phyloP scores from a whole-genome alignment of 1,140 invertebrate genomes.

The Macrostomum lignano region DNA sequence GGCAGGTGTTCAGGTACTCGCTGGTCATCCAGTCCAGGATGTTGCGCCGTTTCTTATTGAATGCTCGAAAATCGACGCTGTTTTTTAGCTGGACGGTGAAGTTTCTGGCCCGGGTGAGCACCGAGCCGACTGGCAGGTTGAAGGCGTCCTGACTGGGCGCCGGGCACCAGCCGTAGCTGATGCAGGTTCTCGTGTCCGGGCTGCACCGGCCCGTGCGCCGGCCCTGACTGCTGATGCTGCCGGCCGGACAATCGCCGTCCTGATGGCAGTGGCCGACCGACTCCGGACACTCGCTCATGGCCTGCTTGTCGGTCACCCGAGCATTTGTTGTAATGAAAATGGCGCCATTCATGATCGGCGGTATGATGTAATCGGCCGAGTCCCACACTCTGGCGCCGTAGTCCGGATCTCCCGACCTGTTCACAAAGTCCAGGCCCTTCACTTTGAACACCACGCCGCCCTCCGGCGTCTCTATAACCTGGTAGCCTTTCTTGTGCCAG shows the following conservation, averaged over 20 bases:
- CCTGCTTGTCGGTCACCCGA: slow-evolving; percentile 5
- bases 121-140: not conserved
- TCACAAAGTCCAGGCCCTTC: slow-evolving; percentile 5
- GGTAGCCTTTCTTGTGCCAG: slow-evolving; percentile 8
- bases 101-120: slow-evolving; percentile 4
- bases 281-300: slow-evolving; percentile 6
- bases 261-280: slow-evolving; percentile 6
- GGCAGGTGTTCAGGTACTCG: slow-evolving; percentile 1
- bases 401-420: not conserved
- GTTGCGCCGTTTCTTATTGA: slow-evolving; percentile 7
- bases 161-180: slow-evolving; percentile 8
- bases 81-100: slow-evolving; percentile 6
- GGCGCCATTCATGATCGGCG: slow-evolving; percentile 7
- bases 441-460: slow-evolving; percentile 4
- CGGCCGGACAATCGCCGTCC: not conserved
- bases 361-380: slow-evolving; percentile 7
- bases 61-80: slow-evolving; percentile 3
- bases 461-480: slow-evolving; percentile 3
- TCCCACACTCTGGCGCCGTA: slow-evolving; percentile 7
- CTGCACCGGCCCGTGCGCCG: slow-evolving; percentile 10
- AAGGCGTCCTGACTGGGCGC: slow-evolving; percentile 6
- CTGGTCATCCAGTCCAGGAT: slow-evolving; percentile 5
- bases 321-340: slow-evolving; percentile 8
- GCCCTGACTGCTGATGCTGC: slow-evolving; percentile 11
- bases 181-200: not conserved